Evolutionary conservation across 2,113 vertebrate species (phyloP), one percentile per base, ranked within the genome.

Genomic region (Cryptoleucopteryx plumbea): DNA sequence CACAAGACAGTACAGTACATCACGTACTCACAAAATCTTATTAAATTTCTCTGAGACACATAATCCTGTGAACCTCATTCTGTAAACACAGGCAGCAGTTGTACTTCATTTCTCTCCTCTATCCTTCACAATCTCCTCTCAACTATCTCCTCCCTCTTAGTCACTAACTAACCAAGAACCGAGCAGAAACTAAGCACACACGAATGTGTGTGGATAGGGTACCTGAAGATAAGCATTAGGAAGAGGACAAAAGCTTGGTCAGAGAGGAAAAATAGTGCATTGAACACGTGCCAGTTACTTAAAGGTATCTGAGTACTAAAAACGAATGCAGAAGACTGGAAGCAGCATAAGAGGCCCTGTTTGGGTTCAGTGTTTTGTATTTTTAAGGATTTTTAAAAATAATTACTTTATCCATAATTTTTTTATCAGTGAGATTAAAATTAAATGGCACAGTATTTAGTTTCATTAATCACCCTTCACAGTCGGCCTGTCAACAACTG

Each of bases 21-120:
- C 95, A 94, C 55, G 63, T 95, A 90, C 93, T 82, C 86, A 45
- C 83, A 91, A 91, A 95, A 91, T 87, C 94, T 91, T 94, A 96
- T 96, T 96, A 94, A 92, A 96, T 97, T 96, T 97, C 82, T 90
- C 95, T 70, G 84, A 91, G 84, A 91, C 73, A 88, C 81, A 88
- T 95, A 96, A 97, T 95, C 96, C 96, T 85, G 78, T 82, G 82
- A 93, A 97, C 53, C 78, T 95, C 74, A 73, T 87, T 92, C 91
- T 97, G 94, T 97, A 97, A 97, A 97, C 86, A 94, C 58, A 77
- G 83, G 53, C 86, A 80, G 91, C 59, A 91, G 84, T 94, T 82
- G 82, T 85, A 80, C 93, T 93, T 94, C 23, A 82, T 89, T 94
- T 95, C 65, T 87, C 34, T 89, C 53, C 56, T 89, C 83, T 73